phyloP scores from a whole-genome alignment of 2,113 vertebrate species.

The Seriola aureovittata region DNA sequence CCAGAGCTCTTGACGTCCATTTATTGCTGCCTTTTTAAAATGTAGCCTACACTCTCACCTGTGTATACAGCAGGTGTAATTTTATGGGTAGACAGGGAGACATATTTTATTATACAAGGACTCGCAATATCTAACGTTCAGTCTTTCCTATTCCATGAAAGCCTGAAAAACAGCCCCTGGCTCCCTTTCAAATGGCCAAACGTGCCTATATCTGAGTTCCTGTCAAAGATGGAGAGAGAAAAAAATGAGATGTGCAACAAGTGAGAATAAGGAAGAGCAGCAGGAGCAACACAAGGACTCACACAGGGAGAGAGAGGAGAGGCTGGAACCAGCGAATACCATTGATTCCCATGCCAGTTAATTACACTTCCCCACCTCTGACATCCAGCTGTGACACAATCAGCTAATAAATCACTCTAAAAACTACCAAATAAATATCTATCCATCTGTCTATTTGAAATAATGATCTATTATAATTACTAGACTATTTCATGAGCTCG shows the following conservation, averaged over 20 bases:
- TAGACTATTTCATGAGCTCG: not conserved
- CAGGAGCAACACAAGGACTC: not conserved
- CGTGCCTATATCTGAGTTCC: not conserved
- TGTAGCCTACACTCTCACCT: too few relatives aligned
- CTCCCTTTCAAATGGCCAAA: not conserved
- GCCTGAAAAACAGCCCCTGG: not conserved
- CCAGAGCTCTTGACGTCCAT: not conserved
- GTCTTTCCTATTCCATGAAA: not conserved
- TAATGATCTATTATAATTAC: not conserved
- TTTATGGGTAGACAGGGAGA: not conserved
- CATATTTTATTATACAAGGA: too few relatives aligned
- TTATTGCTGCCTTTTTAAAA: not conserved
- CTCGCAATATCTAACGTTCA: not conserved
- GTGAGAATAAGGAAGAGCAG: not conserved
- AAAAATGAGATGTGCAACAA: not conserved
- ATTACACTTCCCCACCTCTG: conserved; percentile 15
- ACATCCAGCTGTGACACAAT: not conserved
- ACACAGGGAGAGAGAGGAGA: not conserved
- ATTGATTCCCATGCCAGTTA: conserved; percentile 18
- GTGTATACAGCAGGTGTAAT: not conserved
- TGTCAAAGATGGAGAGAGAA: not conserved
- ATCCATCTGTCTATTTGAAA: not conserved
- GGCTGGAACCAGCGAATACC: not conserved
- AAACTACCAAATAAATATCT: not conserved
- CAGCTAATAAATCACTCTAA: not conserved